Evolutionary conservation across 2,888 invertebrate species (phyloP), one percentile per base, ranked within the genome.

Genomic region (Empis stercorea): DNA sequence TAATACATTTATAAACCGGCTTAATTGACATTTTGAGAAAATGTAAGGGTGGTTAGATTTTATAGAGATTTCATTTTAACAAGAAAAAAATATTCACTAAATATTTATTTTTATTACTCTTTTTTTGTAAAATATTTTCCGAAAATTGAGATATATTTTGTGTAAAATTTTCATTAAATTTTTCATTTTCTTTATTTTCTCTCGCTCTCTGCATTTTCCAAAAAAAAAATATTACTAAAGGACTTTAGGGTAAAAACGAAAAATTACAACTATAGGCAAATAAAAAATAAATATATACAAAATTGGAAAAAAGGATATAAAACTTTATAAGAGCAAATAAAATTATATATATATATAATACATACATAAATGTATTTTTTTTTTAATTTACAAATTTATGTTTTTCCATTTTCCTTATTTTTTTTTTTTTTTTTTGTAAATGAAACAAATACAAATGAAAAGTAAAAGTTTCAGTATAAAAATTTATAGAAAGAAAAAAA

Each of bases 381-480:
- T 34, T 32, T 32, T n/a, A 34, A 13, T 13, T n/a, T 34, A n/a
- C n/a, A 34, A 7, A n/a, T 27, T 27, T 27, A n/a, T n/a, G n/a
- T 27, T 27, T 27, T 27, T 27, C 20, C 20, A 4, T 27, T 27
- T 27, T 27, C 23, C 9, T 7, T 27, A 4, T 7, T 20, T 27
- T 27, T 27, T 9, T 7, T 27, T 27, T 27, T 20, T 27, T 27
- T 27, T 9, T 7, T 27, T 27, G 4, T 10, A 27, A 9, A 10
- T 15, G 20, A 41, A 52, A 46, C 43, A 46, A 47, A 40, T 45
- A 40, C 43, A 40, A 36, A 43, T 34, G 48, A 48, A 48, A 45
- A 47, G 30, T 46, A 47, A 44, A 47, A 49, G 48, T 45, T 51
- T 45, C 42, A 47, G 48, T 23, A 52, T 46, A 46, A 34, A 49